phyloP scores from a whole-genome alignment of 2,888 invertebrate species.

The Geophilus truncorum region DNA sequence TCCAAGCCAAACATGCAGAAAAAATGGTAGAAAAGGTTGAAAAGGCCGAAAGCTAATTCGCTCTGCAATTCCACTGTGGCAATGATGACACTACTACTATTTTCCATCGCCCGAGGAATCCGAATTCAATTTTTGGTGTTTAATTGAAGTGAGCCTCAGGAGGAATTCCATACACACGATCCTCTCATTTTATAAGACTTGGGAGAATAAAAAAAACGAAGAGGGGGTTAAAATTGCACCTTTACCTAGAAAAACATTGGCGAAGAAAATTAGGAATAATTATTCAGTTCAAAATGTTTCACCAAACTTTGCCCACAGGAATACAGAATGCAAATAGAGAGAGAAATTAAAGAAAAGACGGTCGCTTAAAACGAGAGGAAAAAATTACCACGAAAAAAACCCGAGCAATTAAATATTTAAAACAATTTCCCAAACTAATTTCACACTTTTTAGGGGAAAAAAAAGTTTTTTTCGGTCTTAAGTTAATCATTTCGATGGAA shows the following conservation, averaged over 20 bases:
- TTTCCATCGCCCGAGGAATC: background rate
- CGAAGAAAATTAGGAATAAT: background rate
- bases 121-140: background rate
- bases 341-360: background rate
- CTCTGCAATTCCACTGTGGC: background rate
- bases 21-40: background rate
- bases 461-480: too few relatives aligned
- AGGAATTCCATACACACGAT: background rate
- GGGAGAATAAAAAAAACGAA: background rate
- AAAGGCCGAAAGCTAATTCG: background rate
- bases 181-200: background rate
- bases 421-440: background rate
- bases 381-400: background rate
- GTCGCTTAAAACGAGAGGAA: background rate
- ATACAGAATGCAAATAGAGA: background rate
- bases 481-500: too few relatives aligned
- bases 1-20: background rate
- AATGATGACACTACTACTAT: background rate
- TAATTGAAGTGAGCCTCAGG: background rate
- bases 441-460: background rate
- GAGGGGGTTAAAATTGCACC: background rate
- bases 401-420: background rate
- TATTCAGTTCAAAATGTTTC: background rate
- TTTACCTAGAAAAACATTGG: background rate
- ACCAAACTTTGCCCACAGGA: background rate